Percentiles rank a stretch among this genome's conserved stretches.
These are phyloP conservation scores for Phaenicophaeus curvirostris DNA, from an alignment of 2,797 vertebrate genomes.

Conservation along the genomic window DNA sequence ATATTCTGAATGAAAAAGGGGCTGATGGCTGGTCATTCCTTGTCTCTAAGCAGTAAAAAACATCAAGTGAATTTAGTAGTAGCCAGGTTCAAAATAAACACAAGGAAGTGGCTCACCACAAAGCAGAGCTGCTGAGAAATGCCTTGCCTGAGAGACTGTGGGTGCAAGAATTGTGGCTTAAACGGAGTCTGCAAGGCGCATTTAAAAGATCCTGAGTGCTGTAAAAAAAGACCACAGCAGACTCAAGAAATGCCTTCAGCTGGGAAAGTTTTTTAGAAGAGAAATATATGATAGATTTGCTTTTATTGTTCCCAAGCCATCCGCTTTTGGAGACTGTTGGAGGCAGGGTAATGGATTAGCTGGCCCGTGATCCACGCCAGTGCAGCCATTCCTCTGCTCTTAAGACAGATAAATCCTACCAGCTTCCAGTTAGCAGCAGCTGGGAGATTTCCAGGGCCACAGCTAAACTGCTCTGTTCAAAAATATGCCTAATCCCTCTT, in stretches of 20 bases:
- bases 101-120: neutral
- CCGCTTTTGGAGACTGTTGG: neutral
- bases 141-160: neutral
- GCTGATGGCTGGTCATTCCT: neutral
- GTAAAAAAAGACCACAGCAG: neutral
- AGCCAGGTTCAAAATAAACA: neutral
- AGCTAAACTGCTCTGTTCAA: neutral
- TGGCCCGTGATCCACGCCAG: neutral
- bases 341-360: neutral
- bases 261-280: neutral
- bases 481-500: neutral
- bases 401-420: neutral
- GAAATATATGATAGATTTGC: neutral
- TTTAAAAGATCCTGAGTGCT: neutral
- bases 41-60: neutral
- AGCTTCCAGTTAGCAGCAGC: neutral
- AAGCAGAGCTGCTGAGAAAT: fast-evolving
- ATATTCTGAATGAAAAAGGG: neutral
- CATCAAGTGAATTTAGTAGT: neutral
- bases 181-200: neutral
- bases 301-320: neutral
- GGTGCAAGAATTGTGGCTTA: neutral
- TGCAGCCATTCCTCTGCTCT: neutral
- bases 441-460: neutral
- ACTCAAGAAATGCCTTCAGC: neutral